These are phyloP conservation scores for Ganaspis sp. DNA, from an alignment of 1,140 invertebrate genomes.

Conservation along the genomic window DNA sequence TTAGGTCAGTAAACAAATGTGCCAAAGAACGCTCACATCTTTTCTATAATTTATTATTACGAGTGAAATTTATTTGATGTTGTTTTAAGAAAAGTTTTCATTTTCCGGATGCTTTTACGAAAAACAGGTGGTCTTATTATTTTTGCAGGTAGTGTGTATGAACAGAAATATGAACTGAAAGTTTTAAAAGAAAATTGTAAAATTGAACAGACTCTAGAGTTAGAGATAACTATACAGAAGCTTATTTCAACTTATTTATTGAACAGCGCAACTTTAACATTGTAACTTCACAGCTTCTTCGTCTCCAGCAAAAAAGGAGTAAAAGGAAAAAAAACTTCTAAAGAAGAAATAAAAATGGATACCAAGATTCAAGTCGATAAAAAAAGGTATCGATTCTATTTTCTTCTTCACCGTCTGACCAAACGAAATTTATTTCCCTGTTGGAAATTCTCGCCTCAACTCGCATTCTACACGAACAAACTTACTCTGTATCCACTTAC, in stretches of 20 bases:
- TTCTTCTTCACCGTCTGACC: conserved; percentile 1
- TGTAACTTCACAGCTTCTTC: not conserved
- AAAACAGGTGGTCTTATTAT: conserved; percentile 9
- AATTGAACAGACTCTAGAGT: not conserved
- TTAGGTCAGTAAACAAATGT: too few relatives aligned
- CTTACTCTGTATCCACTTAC: not conserved
- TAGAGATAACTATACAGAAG: not conserved
- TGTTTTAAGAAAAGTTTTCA: not conserved
- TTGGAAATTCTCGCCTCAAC: conserved; percentile 6
- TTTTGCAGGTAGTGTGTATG: not conserved
- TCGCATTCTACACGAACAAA: not conserved
- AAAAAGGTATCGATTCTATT: conserved; percentile 5
- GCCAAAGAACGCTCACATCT: too few relatives aligned
- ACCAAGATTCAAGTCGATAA: not conserved
- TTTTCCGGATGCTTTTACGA: not conserved
- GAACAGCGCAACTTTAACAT: not conserved
- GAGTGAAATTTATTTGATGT: not conserved
- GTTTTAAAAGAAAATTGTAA: conserved; percentile 8
- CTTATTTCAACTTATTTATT: not conserved
- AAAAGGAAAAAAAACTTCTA: not conserved
- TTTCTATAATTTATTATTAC: too few relatives aligned
- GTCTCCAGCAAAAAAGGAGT: not conserved
- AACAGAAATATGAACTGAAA: not conserved
- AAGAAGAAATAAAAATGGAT: conserved; percentile 2
- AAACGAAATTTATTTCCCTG: conserved; percentile 21